These are phyloP conservation scores for Lathamus discolor DNA, from an alignment of 2,113 vertebrate species.

Conservation along the genomic window DNA sequence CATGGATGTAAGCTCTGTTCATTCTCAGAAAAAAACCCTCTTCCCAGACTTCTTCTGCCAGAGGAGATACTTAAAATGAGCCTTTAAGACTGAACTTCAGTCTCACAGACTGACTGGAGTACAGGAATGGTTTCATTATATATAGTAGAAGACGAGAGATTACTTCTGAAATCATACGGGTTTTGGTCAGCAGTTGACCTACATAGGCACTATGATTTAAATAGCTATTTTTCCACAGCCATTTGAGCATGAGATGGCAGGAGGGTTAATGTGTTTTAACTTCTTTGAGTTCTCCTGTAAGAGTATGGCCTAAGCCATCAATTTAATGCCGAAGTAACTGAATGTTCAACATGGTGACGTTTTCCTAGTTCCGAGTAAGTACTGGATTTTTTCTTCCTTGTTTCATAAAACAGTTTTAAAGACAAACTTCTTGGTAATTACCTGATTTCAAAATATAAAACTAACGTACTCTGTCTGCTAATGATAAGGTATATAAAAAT, in stretches of 20 bases:
- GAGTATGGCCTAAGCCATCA: background rate
- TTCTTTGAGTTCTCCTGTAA: background rate
- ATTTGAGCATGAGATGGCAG: background rate
- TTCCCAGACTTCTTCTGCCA: background rate
- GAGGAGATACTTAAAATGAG: background rate
- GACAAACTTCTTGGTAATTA: background rate
- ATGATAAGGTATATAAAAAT: background rate
- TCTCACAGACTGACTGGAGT: background rate
- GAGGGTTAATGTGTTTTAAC: background rate
- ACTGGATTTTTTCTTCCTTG: background rate
- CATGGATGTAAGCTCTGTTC: background rate
- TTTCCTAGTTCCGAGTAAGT: background rate
- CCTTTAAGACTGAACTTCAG: background rate
- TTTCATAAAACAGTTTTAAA: background rate
- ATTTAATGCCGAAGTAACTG: background rate
- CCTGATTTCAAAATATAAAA: background rate
- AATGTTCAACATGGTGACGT: background rate
- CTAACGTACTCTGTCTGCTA: background rate
- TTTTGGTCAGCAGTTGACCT: background rate
- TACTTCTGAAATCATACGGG: background rate
- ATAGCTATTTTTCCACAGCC: background rate
- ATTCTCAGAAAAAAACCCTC: background rate
- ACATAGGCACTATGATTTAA: background rate
- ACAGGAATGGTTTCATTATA: background rate
- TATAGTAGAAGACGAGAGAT: background rate